Conservation (phyloP, 2,113 vertebrate genomes). For the Seriola quinqueradiata region DNA sequence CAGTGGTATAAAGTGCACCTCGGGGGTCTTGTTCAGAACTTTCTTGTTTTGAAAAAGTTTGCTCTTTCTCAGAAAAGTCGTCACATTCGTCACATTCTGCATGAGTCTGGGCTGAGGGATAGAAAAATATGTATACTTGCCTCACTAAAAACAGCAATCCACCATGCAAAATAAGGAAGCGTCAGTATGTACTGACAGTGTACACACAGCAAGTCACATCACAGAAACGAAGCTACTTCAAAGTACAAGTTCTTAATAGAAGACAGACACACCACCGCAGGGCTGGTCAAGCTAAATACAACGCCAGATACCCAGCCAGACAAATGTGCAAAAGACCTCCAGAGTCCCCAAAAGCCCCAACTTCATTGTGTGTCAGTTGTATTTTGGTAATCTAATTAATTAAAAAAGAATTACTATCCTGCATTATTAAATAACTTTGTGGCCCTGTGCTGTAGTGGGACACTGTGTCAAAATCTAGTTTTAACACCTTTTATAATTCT, state of each 20-base stretch:
- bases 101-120: conserved; percentile 1
- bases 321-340: too few species aligned
- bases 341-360: neutral
- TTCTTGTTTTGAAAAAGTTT: conserved; percentile 22
- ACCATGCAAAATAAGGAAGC: neutral
- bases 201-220: conserved; percentile 1
- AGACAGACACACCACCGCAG: neutral
- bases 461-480: neutral
- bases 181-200: neutral
- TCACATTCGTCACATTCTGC: conserved; percentile 3
- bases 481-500: neutral
- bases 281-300: neutral
- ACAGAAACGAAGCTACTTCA: neutral
- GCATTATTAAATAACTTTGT: neutral
- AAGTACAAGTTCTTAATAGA: neutral
- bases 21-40: conserved; percentile 11
- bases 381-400: neutral
- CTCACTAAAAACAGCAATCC: neutral
- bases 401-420: too few species aligned
- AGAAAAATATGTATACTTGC: neutral
- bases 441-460: too few species aligned
- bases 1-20: conserved; percentile 10
- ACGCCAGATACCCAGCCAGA: neutral
- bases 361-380: neutral
- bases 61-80: neutral